Evolutionary conservation across 2,888 invertebrate species (phyloP).

Genomic region (Pomacea canaliculata): DNA sequence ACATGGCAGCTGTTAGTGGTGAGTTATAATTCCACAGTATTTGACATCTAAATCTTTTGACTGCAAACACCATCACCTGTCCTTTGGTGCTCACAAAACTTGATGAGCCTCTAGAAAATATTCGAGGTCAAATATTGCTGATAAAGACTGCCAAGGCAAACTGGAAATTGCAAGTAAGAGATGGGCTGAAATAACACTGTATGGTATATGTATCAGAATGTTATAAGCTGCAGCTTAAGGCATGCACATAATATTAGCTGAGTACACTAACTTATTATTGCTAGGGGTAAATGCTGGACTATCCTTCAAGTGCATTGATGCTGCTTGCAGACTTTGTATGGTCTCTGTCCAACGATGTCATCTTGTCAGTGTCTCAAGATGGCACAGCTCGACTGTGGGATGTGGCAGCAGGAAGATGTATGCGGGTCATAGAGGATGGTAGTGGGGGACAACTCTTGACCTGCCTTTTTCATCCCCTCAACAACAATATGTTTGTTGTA

Average conservation of each 20-base stretch:
- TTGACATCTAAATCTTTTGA: not conserved
- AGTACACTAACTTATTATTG: too few species aligned
- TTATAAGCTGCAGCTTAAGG: too few species aligned
- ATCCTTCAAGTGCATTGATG: too few species aligned
- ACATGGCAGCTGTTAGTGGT: slow-evolving; percentile 82
- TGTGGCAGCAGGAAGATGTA: slow-evolving; percentile 68
- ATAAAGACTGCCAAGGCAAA: too few species aligned
- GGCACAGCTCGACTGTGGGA: slow-evolving; percentile 83
- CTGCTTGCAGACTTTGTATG: slow-evolving; percentile 80
- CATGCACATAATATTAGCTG: too few species aligned
- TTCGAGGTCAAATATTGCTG: too few species aligned
- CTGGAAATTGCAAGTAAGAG: too few species aligned
- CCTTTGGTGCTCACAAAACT: not conserved
- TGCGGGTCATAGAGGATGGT: slow-evolving; percentile 63
- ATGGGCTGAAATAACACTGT: too few species aligned
- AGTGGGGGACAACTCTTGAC: slow-evolving; percentile 64
- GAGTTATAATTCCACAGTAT: slow-evolving; percentile 37
- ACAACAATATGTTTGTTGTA: slow-evolving; percentile 88
- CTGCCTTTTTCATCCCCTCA: slow-evolving; percentile 85
- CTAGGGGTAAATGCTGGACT: too few species aligned
- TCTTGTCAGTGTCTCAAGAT: slow-evolving; percentile 84
- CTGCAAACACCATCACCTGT: not conserved
- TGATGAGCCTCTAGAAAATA: not conserved
- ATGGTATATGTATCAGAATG: too few species aligned
- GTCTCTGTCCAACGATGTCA: slow-evolving; percentile 87